Conservation (phyloP, 1,140 invertebrate genomes). For the Acromyrmex echinatior region DNA sequence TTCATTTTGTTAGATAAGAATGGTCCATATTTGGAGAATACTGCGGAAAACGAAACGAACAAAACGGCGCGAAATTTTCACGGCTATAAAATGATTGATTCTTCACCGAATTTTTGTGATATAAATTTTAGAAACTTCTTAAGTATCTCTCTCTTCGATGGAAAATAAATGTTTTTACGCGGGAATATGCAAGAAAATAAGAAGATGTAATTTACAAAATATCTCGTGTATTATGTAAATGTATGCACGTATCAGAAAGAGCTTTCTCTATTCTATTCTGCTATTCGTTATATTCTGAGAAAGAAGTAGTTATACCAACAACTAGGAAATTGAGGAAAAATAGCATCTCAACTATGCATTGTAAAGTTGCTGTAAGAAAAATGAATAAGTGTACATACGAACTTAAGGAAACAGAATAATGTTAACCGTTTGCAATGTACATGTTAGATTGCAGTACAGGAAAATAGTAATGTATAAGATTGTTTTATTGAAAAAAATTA, state of each 20-base stretch:
- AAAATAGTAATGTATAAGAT: background rate
- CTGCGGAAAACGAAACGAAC: background rate
- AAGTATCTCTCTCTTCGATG: background rate
- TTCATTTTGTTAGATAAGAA: constrained; percentile 2
- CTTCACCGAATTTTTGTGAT: background rate
- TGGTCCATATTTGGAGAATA: background rate
- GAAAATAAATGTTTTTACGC: background rate
- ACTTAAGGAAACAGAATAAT: background rate
- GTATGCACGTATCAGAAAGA: background rate
- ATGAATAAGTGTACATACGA: background rate
- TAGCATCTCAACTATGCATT: background rate
- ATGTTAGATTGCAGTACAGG: background rate
- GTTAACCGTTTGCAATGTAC: background rate
- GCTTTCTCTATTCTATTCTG: background rate
- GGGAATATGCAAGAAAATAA: background rate
- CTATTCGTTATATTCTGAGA: background rate
- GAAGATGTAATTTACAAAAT: background rate
- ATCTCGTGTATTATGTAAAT: background rate
- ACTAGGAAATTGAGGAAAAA: constrained; percentile 19
- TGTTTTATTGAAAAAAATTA: background rate
- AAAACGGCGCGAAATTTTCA: background rate
- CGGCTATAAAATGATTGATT: background rate
- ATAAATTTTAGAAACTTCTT: background rate
- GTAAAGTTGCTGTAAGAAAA: background rate
- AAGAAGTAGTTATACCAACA: background rate